Conservation (phyloP, 2,113 vertebrate genomes). For the Lipophrys pholis region DNA sequence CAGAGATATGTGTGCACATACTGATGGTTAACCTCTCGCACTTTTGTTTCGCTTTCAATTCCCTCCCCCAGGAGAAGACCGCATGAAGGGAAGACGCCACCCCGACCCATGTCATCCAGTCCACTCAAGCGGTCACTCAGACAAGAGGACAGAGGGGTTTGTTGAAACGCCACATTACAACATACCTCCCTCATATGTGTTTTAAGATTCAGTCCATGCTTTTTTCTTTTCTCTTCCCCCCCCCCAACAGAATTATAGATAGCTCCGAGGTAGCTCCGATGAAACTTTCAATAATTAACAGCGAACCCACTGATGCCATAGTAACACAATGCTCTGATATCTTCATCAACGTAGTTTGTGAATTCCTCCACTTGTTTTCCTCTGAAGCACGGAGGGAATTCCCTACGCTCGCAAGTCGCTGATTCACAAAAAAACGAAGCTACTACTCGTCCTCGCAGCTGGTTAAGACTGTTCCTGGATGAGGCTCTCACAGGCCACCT, state of each 20-base stretch:
- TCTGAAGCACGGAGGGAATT: slow-evolving; percentile 37
- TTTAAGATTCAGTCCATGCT: background rate
- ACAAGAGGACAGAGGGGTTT: slow-evolving; percentile 69
- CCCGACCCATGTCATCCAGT: slow-evolving; percentile 71
- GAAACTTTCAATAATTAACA: slow-evolving; percentile 35
- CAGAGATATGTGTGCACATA: slow-evolving; percentile 20
- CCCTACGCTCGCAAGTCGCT: slow-evolving; percentile 24
- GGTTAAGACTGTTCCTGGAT: background rate
- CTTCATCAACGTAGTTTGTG: slow-evolving; percentile 50
- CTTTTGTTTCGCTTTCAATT: slow-evolving; percentile 14
- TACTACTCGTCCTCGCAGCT: slow-evolving; percentile 11
- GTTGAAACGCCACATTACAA: slow-evolving; percentile 21
- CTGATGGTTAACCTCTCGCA: slow-evolving; percentile 20
- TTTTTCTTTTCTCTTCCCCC: background rate
- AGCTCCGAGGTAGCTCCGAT: slow-evolving; percentile 19
- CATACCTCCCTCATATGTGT: background rate
- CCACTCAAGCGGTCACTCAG: slow-evolving; percentile 66
- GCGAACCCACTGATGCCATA: slow-evolving; percentile 17
- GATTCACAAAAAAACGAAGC: background rate
- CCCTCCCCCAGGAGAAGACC: slow-evolving; percentile 76
- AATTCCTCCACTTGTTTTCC: slow-evolving; percentile 44
- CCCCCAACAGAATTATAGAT: slow-evolving; percentile 10
- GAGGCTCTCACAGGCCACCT: too few relatives aligned
- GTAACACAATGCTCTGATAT: slow-evolving; percentile 32
- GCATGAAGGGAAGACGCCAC: slow-evolving; percentile 71